A percentile compares a stretch with the other conserved stretches of the same genome.
Conservation (phyloP, 2,888 invertebrate genomes). For the Sminthurinus aureus region DNA sequence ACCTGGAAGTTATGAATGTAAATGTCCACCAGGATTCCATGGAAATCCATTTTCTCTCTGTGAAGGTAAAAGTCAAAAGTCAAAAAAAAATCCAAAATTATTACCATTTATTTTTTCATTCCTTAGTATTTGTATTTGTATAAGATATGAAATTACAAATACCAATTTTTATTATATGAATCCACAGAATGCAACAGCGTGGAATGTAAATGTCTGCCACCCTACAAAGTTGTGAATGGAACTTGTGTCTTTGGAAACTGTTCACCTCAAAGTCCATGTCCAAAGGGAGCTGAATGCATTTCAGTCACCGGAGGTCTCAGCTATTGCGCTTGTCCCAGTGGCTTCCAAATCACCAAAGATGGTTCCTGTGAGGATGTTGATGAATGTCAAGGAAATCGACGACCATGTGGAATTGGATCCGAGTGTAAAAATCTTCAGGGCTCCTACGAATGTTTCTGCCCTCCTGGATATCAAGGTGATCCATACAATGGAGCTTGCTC, state of each 20-base stretch:
- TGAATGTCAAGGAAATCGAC: constrained; percentile 79
- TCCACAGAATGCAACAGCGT: constrained; percentile 76
- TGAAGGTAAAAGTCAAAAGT: constrained; percentile 65
- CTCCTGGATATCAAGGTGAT: constrained; percentile 71
- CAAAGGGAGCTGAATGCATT: constrained; percentile 87
- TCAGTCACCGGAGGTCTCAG: constrained; percentile 88
- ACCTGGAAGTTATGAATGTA: constrained; percentile 92
- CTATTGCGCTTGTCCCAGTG: constrained; percentile 92
- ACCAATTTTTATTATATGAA: constrained; percentile 21
- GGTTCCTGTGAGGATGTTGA: constrained; percentile 86
- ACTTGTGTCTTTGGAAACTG: constrained; percentile 87
- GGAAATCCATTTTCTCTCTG: constrained; percentile 90
- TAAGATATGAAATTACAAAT: too few species aligned
- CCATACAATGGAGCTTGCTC: constrained; percentile 81
- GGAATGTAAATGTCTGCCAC: constrained; percentile 86
- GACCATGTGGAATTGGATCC: constrained; percentile 85
- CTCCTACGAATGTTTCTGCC: constrained; percentile 81
- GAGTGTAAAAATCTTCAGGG: constrained; percentile 83
- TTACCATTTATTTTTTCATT: too few species aligned
- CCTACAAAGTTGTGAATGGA: constrained; percentile 82
- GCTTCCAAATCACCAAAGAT: constrained; percentile 72
- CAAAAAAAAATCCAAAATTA: too few species aligned
- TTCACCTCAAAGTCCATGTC: constrained; percentile 80
- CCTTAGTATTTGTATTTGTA: too few species aligned
- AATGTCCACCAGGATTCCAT: constrained; percentile 80